Evolutionary conservation across 1,140 invertebrate genomes (phyloP).

Genomic region (Phortica variegata): DNA sequence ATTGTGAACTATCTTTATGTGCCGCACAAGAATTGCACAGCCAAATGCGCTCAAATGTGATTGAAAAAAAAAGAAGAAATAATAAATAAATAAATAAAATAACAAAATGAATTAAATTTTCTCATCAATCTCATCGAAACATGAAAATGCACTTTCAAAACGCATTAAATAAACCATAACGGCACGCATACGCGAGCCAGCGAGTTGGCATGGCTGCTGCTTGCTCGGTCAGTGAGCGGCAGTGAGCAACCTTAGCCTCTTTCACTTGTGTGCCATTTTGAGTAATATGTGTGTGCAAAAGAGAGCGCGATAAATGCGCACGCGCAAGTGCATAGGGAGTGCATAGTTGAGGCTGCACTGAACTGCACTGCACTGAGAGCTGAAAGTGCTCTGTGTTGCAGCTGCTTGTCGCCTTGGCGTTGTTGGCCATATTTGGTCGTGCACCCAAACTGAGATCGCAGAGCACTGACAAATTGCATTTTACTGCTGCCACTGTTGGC

Average conservation of each 20-base stretch:
- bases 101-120: slow-evolving; percentile 56
- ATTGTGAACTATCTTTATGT: too few species aligned
- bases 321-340: slow-evolving; percentile 36
- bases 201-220: neutral
- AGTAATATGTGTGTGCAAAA: slow-evolving; percentile 40
- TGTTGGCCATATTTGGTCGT: too few species aligned
- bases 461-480: slow-evolving; percentile 13
- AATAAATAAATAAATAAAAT: slow-evolving; percentile 18
- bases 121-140: slow-evolving; percentile 57
- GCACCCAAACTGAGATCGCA: too few species aligned
- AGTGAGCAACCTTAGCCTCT: slow-evolving; percentile 6
- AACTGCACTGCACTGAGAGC: too few species aligned
- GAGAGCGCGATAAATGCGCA: slow-evolving; percentile 53
- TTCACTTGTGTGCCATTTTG: too few species aligned
- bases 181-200: slow-evolving; percentile 41
- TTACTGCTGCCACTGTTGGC: slow-evolving; percentile 4
- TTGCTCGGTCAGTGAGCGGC: neutral
- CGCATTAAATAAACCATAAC: slow-evolving; percentile 55
- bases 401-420: too few species aligned
- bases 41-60: neutral
- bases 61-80: slow-evolving; percentile 6
- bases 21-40: too few species aligned
- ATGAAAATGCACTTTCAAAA: slow-evolving; percentile 57
- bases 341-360: too few species aligned
- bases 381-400: too few species aligned